A percentile compares a stretch with the other conserved stretches of the same genome.
Evolutionary conservation across 2,797 vertebrate genomes (phyloP).

Genomic region (Melanotaenia maccullochi): DNA sequence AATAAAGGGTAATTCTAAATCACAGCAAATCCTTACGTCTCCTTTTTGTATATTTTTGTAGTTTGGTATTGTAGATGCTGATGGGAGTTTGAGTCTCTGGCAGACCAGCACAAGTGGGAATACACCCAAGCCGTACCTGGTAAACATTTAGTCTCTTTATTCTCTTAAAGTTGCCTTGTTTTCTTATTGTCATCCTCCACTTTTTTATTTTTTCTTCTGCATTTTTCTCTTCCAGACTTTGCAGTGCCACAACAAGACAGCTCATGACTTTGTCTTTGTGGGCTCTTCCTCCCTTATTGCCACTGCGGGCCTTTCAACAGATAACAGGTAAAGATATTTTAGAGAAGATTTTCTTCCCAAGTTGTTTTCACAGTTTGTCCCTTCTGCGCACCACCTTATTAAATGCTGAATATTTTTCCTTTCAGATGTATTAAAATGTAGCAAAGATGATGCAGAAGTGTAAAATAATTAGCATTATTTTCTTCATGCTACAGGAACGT

Average conservation of each 20-base stretch:
- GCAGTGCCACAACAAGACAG: slow-evolving; percentile 98
- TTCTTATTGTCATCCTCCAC: slow-evolving; percentile 21
- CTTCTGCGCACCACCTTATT: slow-evolving; percentile 1
- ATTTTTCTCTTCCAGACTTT: slow-evolving; percentile 84
- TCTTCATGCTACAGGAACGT: slow-evolving; percentile 87
- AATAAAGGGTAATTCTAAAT: slow-evolving; percentile 1
- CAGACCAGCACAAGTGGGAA: slow-evolving; percentile 94
- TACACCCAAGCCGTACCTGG: slow-evolving; percentile 93
- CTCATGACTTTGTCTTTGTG: slow-evolving; percentile 96
- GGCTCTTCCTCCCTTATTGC: slow-evolving; percentile 96
- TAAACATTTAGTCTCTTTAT: slow-evolving; percentile 69
- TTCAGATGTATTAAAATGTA: slow-evolving; percentile 1
- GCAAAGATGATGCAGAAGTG: slow-evolving; percentile 3
- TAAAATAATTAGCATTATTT: slow-evolving; percentile 15
- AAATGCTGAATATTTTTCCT: slow-evolving; percentile 2
- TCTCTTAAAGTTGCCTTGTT: slow-evolving; percentile 5
- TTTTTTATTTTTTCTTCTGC: slow-evolving; percentile 21
- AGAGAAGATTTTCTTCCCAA: neutral
- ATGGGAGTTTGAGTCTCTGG: slow-evolving; percentile 96
- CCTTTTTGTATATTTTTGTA: slow-evolving; percentile 64
- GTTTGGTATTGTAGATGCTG: slow-evolving; percentile 97
- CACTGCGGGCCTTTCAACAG: slow-evolving; percentile 94
- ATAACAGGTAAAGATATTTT: slow-evolving; percentile 87
- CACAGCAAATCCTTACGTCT: slow-evolving; percentile 14
- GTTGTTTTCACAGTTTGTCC: neutral